Evolutionary conservation across 1,140 invertebrate species (phyloP).

Genomic region (Drosophila nigrodunni): DNA sequence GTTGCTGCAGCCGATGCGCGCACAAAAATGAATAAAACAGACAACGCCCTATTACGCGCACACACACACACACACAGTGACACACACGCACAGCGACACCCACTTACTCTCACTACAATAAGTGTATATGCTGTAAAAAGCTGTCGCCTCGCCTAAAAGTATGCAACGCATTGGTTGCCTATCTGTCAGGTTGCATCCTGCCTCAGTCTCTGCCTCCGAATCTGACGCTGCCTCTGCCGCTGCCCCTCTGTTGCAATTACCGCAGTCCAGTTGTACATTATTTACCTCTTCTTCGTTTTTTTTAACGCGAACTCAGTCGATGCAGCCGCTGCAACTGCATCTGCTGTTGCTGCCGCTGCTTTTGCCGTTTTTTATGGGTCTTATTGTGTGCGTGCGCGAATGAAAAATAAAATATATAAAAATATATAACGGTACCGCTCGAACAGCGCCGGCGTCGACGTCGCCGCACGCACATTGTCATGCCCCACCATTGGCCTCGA

Average conservation of each 20-base stretch:
- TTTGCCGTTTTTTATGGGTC: conserved; percentile 72
- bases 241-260: conserved; percentile 1
- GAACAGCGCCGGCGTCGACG: conserved; percentile 52
- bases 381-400: conserved; percentile 83
- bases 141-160: conserved; percentile 74
- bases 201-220: background rate
- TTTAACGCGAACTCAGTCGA: conserved; percentile 29
- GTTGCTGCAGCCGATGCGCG: conserved; percentile 35
- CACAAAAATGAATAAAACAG: conserved; percentile 76
- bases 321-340: conserved; percentile 7
- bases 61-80: background rate
- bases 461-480: conserved; percentile 29
- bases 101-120: background rate
- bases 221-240: background rate
- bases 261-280: conserved; percentile 64
- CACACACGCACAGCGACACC: conserved; percentile 3
- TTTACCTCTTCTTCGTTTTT: conserved; percentile 81
- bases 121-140: conserved; percentile 59
- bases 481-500: conserved; percentile 55
- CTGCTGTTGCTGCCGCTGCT: conserved; percentile 13
- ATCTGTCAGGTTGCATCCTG: conserved; percentile 56
- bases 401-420: conserved; percentile 84
- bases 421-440: conserved; percentile 82
- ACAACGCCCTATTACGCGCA: conserved; percentile 47
- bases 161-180: conserved; percentile 67